Base-by-base conservation (phyloP, 2,797 vertebrate species). In the Thaleichthys pacificus region DNA sequence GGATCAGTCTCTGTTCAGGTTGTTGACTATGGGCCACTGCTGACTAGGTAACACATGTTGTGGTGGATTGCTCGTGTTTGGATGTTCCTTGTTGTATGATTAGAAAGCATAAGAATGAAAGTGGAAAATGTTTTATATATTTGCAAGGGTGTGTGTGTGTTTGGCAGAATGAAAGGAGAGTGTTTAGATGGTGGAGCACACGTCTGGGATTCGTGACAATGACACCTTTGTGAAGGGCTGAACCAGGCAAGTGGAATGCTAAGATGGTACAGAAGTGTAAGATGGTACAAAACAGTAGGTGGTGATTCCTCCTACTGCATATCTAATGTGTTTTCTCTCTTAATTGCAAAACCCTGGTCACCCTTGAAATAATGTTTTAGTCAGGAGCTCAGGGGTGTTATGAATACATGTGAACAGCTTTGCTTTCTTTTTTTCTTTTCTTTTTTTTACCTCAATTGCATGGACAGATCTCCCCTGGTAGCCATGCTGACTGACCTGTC, bases 161-260 rank as follows among this genome's bases (percentile, higher is more conserved):
- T 80, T 66, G 79, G 69, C 17, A 21, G 71, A 73, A 79, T 64
- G 3, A 74, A 75, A 68, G 75, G 65, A 60, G 78, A 78, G 77
- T 72, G 68, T 82, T 77, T 63, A 84, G 84, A 89, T 84, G 84
- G 76, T 82, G 26, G 17, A 30, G n/a, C 56, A 73, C 78, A 66
- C 75, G n/a, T 5, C 54, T 68, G 77, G 60, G 47, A 76, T 74
- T 80, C 73, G 78, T 58, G 84, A n/a, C n/a, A n/a, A n/a, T n/a
- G n/a, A n/a, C 68, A 73, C 70, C 61, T 38, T 74, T 26, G 21
- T 70, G 51, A 38, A 74, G 76, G 73, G 80, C 66, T 74, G 78
- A 78, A 0, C 9, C 58, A 26, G 61, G 70, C 69, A 73, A 75
- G 69, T 80, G 77, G 69, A 61, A 73, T 68, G 1, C 73, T 80